Conservation (phyloP, 1,140 invertebrate species). For the Drosophila tani region DNA sequence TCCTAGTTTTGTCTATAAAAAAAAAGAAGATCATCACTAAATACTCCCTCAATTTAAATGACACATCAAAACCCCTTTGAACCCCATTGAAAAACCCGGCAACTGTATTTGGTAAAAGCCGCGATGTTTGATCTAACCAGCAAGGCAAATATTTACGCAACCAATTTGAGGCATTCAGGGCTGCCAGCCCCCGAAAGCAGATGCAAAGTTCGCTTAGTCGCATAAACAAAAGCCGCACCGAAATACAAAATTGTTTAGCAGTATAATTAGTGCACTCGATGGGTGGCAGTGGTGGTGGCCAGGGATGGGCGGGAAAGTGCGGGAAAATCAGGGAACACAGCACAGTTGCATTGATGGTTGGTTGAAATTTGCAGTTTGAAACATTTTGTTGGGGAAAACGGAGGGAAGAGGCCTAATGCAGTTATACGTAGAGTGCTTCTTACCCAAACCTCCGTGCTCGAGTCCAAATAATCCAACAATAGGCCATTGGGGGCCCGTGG, state of each 20-base stretch:
- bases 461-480: conserved; percentile 26
- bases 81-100: not conserved
- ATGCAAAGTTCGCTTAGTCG: conserved; percentile 33
- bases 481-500: conserved; percentile 13
- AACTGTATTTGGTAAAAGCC: not conserved
- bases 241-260: conserved; percentile 66
- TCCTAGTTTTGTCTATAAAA: not conserved
- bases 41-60: not conserved
- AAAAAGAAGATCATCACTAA: no score
- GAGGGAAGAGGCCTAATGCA: conserved; percentile 6
- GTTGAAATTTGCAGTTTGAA: conserved; percentile 32
- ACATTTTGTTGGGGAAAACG: not conserved
- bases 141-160: conserved; percentile 51
- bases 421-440: conserved; percentile 37
- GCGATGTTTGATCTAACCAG: conserved; percentile 5
- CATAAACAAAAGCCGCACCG: conserved; percentile 58
- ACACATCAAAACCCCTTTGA: not conserved
- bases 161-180: conserved; percentile 51
- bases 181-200: conserved; percentile 17
- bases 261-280: conserved; percentile 69
- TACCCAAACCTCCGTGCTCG: conserved; percentile 1
- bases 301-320: not conserved
- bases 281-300: conserved; percentile 17
- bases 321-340: not conserved
- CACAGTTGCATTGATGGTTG: conserved; percentile 35